Base-by-base conservation (phyloP, 2,888 invertebrate species). In the Catotricha subobsoleta region DNA sequence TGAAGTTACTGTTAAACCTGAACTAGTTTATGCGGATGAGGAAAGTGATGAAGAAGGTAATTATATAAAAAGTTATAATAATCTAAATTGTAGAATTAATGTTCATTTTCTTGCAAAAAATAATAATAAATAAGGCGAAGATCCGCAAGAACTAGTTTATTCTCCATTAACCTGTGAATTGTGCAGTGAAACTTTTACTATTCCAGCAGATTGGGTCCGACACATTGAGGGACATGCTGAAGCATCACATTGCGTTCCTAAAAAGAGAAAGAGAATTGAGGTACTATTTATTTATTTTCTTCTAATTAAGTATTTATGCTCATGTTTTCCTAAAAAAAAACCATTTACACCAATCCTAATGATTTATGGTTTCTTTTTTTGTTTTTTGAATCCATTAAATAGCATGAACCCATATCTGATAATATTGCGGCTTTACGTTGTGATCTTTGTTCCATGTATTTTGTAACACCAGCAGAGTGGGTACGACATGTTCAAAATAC, bases 401-500 rank as follows among this genome's bases (percentile, higher is more conserved):
- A n/a, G n/a, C n/a, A n/a, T n/a, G n/a, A n/a, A n/a, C n/a, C 76
- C 52, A 72, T 76, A 29, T 73, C 75, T 46, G 79, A 78, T 46
- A 75, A 73, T 15, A 76, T 73, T 65, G 76, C 81, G n/a, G 69
- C 81, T 31, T 62, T 83, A 7, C 74, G 77, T 42, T 83, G 83
- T 58, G 82, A 83, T 53, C 64, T 83, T 15, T 83, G 83, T 52
- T 67, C 78, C 69, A 68, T 78, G 68, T 67, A 71, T 49, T 79
- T 77, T 65, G 71, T 77, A 34, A 82, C 81, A 45, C 84, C 86
- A 1, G 83, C 75, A 16, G 83, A 83, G 60, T 86, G 86, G 86
- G 86, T 86, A 35, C 75, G 82, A 4, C 86, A 86, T 55, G 79
- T 86, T 55, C 83, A 84, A 57, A 79, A 73, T 55, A 76, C 80